Evolutionary conservation across 2,113 vertebrate genomes (phyloP).

Genomic region (Ceuthmochares aereus): DNA sequence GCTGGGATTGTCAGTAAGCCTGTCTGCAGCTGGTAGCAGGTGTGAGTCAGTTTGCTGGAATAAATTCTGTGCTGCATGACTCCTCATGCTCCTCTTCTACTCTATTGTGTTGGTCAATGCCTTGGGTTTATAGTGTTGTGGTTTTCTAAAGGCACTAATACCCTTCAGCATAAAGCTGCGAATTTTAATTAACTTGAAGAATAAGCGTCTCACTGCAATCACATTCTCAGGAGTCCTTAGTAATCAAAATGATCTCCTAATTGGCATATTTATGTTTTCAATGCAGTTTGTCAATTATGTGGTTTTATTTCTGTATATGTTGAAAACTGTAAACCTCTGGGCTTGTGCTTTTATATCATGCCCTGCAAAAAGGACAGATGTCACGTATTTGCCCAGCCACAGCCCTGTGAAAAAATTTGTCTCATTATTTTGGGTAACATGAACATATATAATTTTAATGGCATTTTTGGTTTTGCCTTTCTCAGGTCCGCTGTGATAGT

Average conservation of each 20-base stretch:
- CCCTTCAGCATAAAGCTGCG: slow-evolving; percentile 60
- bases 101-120: slow-evolving; percentile 58
- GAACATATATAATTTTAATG: not conserved
- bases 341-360: not conserved
- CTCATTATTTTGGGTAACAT: not conserved
- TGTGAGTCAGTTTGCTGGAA: slow-evolving; percentile 66
- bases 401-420: not conserved
- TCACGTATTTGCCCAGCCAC: not conserved
- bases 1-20: slow-evolving; percentile 31
- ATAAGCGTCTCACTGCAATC: not conserved
- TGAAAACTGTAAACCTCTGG: not conserved
- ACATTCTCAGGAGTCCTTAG: slow-evolving; percentile 11
- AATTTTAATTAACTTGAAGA: slow-evolving; percentile 42
- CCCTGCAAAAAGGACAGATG: not conserved
- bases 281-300: not conserved
- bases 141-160: slow-evolving; percentile 63
- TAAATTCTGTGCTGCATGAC: slow-evolving; percentile 50
- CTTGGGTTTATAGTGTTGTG: slow-evolving; percentile 25
- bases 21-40: slow-evolving; percentile 68
- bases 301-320: not conserved
- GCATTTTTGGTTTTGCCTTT: not conserved
- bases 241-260: slow-evolving; percentile 46
- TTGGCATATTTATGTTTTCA: slow-evolving; percentile 36
- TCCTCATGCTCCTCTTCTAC: slow-evolving; percentile 47
- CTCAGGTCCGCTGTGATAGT: slow-evolving; percentile 82